A percentile compares a stretch with the other conserved stretches of the same genome.
Evolutionary conservation across 1,140 invertebrate genomes (phyloP).

Genomic region (Carcinoscorpius rotundicauda): DNA sequence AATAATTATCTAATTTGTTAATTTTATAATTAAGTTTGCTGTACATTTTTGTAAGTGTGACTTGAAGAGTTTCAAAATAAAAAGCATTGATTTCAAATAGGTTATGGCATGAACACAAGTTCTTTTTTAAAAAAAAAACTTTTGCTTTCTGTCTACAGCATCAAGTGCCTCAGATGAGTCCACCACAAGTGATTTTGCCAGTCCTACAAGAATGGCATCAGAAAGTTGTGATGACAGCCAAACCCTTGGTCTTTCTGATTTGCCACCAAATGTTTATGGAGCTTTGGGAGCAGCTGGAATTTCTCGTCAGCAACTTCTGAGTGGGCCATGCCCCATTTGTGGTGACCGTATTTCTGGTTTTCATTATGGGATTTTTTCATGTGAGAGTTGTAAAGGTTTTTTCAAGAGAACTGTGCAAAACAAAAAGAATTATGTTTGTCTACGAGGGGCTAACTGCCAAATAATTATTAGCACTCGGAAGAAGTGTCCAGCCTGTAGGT

Average conservation of each 20-base stretch:
- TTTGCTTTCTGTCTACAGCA: constrained; percentile 7
- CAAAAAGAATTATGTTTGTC: constrained; percentile 88
- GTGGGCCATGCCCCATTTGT: constrained; percentile 83
- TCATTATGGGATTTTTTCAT: constrained; percentile 93
- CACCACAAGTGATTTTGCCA: constrained; percentile 20
- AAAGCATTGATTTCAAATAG: too few species aligned
- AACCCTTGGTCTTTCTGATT: constrained; percentile 10
- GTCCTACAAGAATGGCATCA: constrained; percentile 13
- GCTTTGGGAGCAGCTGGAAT: constrained; percentile 19
- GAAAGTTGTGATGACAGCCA: constrained; percentile 15
- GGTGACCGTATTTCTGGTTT: constrained; percentile 90
- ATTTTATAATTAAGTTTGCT: too few species aligned
- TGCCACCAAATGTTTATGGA: constrained; percentile 11
- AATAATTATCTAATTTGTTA: too few species aligned
- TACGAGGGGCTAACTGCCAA: constrained; percentile 77
- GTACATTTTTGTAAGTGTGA: too few species aligned
- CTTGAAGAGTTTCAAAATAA: too few species aligned
- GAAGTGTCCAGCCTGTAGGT: constrained; percentile 93
- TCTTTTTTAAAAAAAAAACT: too few species aligned
- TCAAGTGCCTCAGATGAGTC: constrained; percentile 22
- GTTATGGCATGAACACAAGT: too few species aligned
- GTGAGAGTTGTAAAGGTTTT: constrained; percentile 94
- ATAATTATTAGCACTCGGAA: constrained; percentile 83
- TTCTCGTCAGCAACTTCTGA: constrained; percentile 23
- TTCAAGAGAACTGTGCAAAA: constrained; percentile 98